phyloP scores from a whole-genome alignment of 2,888 invertebrate species.

The Drosophila hamatofila region DNA sequence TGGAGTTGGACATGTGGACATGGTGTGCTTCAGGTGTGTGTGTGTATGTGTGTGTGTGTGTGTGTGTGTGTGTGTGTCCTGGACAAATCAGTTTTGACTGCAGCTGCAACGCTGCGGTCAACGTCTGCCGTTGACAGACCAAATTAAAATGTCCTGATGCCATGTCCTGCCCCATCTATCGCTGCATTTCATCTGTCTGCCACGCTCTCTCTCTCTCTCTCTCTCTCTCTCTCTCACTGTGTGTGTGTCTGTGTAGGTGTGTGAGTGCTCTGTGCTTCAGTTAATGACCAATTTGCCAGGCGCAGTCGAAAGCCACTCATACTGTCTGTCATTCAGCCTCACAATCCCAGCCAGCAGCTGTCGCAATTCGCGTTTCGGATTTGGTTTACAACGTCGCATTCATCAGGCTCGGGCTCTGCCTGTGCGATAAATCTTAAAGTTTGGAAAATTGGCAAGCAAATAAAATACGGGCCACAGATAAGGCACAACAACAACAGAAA shows the following conservation, averaged over 20 bases:
- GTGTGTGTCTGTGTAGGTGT: conserved; percentile 18
- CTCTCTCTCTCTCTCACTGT: not conserved
- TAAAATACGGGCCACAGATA: conserved; percentile 62
- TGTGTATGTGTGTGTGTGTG: conserved; percentile 72
- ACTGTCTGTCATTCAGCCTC: not conserved
- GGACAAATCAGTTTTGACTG: conserved; percentile 56
- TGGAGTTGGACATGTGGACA: not conserved
- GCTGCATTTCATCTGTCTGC: conserved; percentile 42
- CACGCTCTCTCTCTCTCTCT: not conserved
- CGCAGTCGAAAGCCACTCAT: conserved; percentile 33
- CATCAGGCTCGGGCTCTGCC: conserved; percentile 49
- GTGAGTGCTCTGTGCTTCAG: conserved; percentile 53
- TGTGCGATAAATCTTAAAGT: conserved; percentile 77
- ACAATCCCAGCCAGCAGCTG: conserved; percentile 60
- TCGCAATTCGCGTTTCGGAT: conserved; percentile 73
- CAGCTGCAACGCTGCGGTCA: conserved; percentile 45
- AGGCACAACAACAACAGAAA: conserved; percentile 37
- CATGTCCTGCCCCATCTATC: conserved; percentile 52
- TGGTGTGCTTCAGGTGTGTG: conserved; percentile 63
- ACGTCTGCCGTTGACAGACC: conserved; percentile 80
- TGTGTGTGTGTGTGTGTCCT: conserved; percentile 73
- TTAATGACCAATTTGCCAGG: conserved; percentile 79
- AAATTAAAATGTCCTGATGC: conserved; percentile 80
- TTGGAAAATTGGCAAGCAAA: conserved; percentile 63
- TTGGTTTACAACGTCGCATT: conserved; percentile 58